A percentile compares a stretch with the other conserved stretches of the same genome.
phyloP scores from a whole-genome alignment of 2,888 invertebrate species.

The Archaeoteleia sp. region DNA sequence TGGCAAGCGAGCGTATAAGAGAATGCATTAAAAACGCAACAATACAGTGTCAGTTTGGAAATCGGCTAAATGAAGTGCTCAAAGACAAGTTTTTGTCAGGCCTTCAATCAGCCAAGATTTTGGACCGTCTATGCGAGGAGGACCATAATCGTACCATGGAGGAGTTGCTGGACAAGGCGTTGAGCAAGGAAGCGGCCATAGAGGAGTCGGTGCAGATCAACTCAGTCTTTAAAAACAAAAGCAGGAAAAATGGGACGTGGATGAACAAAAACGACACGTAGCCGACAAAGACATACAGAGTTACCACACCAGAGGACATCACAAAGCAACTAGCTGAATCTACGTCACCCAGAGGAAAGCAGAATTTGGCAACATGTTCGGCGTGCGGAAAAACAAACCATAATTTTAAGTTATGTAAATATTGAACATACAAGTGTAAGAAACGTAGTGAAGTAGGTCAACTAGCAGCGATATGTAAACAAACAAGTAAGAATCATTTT shows the following conservation, averaged over 20 bases:
- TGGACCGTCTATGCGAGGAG: constrained; percentile 23
- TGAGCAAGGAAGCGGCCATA: not conserved
- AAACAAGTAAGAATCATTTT: not conserved
- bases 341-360: not conserved
- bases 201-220: not conserved
- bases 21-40: constrained; percentile 56
- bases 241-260: constrained; percentile 49
- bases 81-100: constrained; percentile 54
- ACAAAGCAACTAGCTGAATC: constrained; percentile 47
- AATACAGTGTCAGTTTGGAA: constrained; percentile 32
- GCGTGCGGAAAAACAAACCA: constrained; percentile 6
- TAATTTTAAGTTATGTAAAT: constrained; percentile 17
- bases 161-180: not conserved
- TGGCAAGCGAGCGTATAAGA: constrained; percentile 33
- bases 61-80: constrained; percentile 43
- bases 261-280: too few species aligned
- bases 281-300: not conserved
- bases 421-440: constrained; percentile 7
- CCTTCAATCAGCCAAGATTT: constrained; percentile 24
- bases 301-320: constrained; percentile 50
- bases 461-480: constrained; percentile 12
- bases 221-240: not conserved
- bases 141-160: not conserved
- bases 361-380: not conserved
- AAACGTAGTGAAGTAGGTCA: constrained; percentile 9